phyloP scores from a whole-genome alignment of 92 coral and sea anemone species.

The Ricordea florida region DNA sequence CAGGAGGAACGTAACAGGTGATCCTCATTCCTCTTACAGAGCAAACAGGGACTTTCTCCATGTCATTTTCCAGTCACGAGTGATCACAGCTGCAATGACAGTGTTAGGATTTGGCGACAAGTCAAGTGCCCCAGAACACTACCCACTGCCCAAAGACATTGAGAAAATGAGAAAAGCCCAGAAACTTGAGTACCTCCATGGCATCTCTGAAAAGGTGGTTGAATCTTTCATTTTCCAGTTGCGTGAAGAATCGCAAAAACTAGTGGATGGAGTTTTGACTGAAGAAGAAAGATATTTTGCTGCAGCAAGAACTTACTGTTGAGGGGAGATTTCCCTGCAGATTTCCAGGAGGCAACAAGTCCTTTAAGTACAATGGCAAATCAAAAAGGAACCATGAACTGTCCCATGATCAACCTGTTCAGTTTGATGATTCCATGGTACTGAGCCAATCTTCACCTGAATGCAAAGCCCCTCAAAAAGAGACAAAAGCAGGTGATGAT shows the following conservation, averaged over 20 bases:
- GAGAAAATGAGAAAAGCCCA: constrained; percentile 1
- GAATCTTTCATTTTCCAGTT: constrained; percentile 3
- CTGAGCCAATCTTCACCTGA: background rate
- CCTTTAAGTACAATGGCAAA: no score
- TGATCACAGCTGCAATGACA: constrained; percentile 42
- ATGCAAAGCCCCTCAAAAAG: background rate
- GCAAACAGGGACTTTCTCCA: constrained; percentile 53
- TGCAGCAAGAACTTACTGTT: background rate
- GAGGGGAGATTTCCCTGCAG: no score
- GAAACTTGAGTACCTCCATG: constrained; percentile 11
- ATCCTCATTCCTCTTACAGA: constrained; percentile 51
- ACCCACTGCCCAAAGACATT: background rate
- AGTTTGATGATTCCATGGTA: background rate
- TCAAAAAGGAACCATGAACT: constrained; percentile 25
- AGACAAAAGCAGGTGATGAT: constrained; percentile 8
- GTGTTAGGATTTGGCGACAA: constrained; percentile 38
- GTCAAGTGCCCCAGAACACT: background rate
- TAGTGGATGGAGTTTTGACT: constrained; percentile 19
- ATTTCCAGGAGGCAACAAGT: constrained; percentile 11
- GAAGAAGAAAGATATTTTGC: background rate
- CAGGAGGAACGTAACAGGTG: constrained; percentile 55
- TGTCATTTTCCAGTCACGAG: constrained; percentile 20
- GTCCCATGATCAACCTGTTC: constrained; percentile 1
- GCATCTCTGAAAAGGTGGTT: constrained; percentile 25
- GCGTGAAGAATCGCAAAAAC: background rate